Evolutionary conservation across 2,797 vertebrate species (phyloP), one percentile per base, ranked within the genome.

Genomic region (Gymnothorax reevesii): DNA sequence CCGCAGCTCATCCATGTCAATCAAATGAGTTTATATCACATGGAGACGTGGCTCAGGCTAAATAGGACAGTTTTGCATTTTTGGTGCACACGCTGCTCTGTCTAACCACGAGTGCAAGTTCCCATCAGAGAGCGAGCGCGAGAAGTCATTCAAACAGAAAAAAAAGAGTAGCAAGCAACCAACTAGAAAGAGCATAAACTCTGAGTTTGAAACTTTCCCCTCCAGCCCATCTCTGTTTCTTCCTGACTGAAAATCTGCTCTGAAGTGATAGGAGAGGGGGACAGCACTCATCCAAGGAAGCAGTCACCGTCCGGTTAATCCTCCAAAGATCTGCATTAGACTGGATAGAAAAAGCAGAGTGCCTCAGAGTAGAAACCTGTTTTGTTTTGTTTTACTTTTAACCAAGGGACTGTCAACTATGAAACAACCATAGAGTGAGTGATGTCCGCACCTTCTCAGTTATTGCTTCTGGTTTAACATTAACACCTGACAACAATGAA

Each of bases 41-140:
- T 12, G 55, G 82, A 54, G 69, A 82, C 52, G 54, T 20, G 17
- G 60, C 8, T 64, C 59, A 20, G 57, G 57, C 75, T 64, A 82
- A 73, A 85, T 66, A 75, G 85, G 62, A 33, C 49, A 33, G 77
- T 57, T 82, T 87, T 84, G 75, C 60, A 55, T 69, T 82, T 57
- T 60, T 55, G 60, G 57, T 52, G 64, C 17, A 9, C n/a, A 25
- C 57, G n/a, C 83, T n/a, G 62, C 54, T 82, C 83, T 42, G 62
- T 25, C 52, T 52, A 27, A 82, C 20, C 49, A 13, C 33, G 57
- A 60, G 33, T n/a, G 15, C 8, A 25, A 75, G 57, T 86, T 55
- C 54, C 27, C 66, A 86, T 82, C 75, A 84, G 82, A 33, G 49
- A 83, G 69, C 1, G 8, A 42, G 33, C 12, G n/a, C 8, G 15